phyloP scores from a whole-genome alignment of 2,888 invertebrate genomes.

The Notodonta ziczac region DNA sequence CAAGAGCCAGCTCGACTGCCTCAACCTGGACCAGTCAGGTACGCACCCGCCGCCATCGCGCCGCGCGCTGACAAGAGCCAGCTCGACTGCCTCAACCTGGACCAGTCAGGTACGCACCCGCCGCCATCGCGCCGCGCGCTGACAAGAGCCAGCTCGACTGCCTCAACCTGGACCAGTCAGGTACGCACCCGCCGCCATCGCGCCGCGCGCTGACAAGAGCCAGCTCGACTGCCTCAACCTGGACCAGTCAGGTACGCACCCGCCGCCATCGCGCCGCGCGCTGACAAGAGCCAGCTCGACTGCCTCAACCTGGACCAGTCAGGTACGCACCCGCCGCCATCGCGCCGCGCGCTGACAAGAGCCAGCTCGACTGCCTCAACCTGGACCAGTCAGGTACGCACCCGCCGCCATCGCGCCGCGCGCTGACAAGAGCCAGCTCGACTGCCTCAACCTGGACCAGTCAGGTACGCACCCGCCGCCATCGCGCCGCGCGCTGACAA shows the following conservation, averaged over 20 bases:
- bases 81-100: slow-evolving; percentile 75
- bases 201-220: slow-evolving; percentile 77
- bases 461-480: slow-evolving; percentile 35
- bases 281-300: slow-evolving; percentile 77
- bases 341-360: slow-evolving; percentile 77
- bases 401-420: slow-evolving; percentile 69
- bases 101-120: slow-evolving; percentile 50
- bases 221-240: slow-evolving; percentile 77
- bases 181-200: slow-evolving; percentile 52
- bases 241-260: slow-evolving; percentile 52
- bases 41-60: slow-evolving; percentile 55
- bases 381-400: slow-evolving; percentile 58
- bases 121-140: slow-evolving; percentile 72
- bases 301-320: slow-evolving; percentile 76
- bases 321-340: slow-evolving; percentile 46
- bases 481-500: slow-evolving; percentile 77
- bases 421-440: slow-evolving; percentile 76
- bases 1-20: slow-evolving; percentile 76
- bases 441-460: slow-evolving; percentile 79
- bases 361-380: slow-evolving; percentile 77
- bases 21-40: slow-evolving; percentile 70
- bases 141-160: slow-evolving; percentile 78
- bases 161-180: slow-evolving; percentile 72
- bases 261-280: slow-evolving; percentile 72
- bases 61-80: slow-evolving; percentile 79